Conservation (phyloP, 2,888 invertebrate species). For the Ypsolopha sequella region DNA sequence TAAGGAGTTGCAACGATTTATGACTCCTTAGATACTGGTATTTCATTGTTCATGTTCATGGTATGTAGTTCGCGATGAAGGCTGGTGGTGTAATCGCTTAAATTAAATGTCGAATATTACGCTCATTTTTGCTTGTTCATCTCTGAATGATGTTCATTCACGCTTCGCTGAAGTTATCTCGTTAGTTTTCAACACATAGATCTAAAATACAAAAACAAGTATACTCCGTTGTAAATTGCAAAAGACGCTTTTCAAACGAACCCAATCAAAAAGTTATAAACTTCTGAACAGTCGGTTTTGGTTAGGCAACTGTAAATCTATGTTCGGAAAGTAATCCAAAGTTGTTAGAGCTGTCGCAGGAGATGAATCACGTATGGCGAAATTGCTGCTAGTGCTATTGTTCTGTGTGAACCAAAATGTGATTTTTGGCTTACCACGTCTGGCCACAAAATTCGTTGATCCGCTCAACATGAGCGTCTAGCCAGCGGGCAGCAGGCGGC, state of each 20-base stretch:
- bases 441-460: neutral
- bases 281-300: too few relatives aligned
- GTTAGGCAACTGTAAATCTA: too few relatives aligned
- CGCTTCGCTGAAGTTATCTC: neutral
- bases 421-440: neutral
- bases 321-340: too few relatives aligned
- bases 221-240: neutral
- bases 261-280: too few relatives aligned
- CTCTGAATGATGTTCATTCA: neutral
- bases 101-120: neutral
- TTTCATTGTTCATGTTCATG: neutral
- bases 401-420: neutral
- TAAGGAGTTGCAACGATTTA: neutral
- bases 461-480: neutral
- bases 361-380: too few relatives aligned
- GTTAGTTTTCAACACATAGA: neutral
- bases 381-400: too few relatives aligned
- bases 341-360: too few relatives aligned
- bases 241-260: too few relatives aligned
- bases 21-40: neutral
- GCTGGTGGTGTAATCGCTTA: neutral
- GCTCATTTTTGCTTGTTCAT: neutral
- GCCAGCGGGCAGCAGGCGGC: neutral
- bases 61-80: neutral
- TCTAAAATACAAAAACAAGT: neutral